These are phyloP conservation scores for Zeugodacus cucurbitae DNA, from an alignment of 1,140 invertebrate species.

Conservation along the genomic window DNA sequence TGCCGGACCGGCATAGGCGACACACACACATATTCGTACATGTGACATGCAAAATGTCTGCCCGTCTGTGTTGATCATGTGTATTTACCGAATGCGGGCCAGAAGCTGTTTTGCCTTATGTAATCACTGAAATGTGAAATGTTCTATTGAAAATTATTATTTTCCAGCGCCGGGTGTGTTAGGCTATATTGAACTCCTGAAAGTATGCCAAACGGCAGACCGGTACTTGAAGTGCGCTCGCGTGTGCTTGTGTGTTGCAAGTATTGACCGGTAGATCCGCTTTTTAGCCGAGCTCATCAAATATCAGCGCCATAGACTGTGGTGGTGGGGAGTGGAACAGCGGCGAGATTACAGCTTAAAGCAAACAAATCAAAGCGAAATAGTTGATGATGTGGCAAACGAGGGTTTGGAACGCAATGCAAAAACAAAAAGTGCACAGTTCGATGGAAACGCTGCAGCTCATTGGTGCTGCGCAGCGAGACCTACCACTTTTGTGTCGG, in stretches of 20 bases:
- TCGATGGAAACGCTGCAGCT: neutral
- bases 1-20: neutral
- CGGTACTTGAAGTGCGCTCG: too few relatives aligned
- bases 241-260: neutral
- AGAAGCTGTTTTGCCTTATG: neutral
- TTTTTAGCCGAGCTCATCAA: neutral
- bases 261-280: neutral
- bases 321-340: too few relatives aligned
- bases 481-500: neutral
- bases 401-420: neutral
- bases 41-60: neutral
- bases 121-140: conserved; percentile 5
- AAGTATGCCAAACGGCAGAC: neutral
- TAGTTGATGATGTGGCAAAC: neutral
- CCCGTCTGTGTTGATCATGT: neutral
- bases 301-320: neutral
- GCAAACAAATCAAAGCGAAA: neutral
- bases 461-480: neutral
- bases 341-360: neutral
- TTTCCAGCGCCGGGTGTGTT: neutral
- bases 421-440: neutral
- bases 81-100: neutral
- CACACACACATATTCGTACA: neutral
- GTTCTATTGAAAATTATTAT: neutral
- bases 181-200: neutral